These are phyloP conservation scores for Perca fluviatilis DNA, from an alignment of 2,113 vertebrate species.

Conservation along the genomic window DNA sequence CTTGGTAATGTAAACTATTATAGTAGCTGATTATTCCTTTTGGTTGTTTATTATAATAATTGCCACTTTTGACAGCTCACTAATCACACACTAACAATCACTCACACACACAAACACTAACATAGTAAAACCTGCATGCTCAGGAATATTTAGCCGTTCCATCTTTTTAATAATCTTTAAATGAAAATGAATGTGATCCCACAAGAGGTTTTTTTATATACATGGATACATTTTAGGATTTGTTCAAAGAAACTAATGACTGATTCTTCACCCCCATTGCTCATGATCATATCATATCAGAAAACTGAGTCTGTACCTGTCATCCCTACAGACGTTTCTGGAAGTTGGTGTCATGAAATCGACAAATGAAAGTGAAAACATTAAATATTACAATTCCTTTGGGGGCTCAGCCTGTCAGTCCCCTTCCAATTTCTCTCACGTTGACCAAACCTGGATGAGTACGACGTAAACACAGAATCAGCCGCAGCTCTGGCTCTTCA, in stretches of 20 bases:
- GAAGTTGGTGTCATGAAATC: conserved; percentile 7
- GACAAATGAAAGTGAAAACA: conserved; percentile 19
- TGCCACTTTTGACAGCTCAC: conserved; percentile 7
- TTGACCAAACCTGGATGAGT: conserved; percentile 7
- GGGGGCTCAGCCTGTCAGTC: not conserved
- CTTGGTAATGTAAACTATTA: not conserved
- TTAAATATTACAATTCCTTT: not conserved
- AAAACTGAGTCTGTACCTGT: not conserved
- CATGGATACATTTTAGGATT: not conserved
- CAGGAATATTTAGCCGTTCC: not conserved
- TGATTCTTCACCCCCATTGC: not conserved
- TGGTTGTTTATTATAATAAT: conserved; percentile 16
- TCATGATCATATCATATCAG: not conserved
- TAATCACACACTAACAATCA: conserved; percentile 1
- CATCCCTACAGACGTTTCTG: not conserved
- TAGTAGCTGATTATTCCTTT: conserved; percentile 24
- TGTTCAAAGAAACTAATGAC: not conserved
- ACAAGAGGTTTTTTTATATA: not conserved
- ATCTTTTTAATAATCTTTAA: not conserved
- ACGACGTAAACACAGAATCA: not conserved
- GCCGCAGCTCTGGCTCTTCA: not conserved
- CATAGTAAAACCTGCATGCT: not conserved
- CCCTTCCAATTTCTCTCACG: not conserved
- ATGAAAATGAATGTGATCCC: not conserved
- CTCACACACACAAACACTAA: not conserved